Percentiles rank a stretch among this genome's conserved stretches.
phyloP scores from a whole-genome alignment of 2,113 vertebrate species.

The Bos javanicus region DNA sequence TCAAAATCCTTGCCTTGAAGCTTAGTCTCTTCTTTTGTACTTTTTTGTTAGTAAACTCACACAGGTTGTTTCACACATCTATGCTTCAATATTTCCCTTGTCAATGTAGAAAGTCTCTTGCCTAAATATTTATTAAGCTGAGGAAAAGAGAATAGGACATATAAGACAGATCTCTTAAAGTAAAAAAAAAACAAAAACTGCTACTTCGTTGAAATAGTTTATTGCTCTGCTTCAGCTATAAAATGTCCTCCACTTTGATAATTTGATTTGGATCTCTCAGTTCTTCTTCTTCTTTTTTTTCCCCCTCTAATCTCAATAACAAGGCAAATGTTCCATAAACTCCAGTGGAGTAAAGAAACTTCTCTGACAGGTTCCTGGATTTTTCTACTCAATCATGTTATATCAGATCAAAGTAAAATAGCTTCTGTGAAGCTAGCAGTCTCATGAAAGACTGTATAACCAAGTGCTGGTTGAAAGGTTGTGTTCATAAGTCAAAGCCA shows the following conservation, averaged over 20 bases:
- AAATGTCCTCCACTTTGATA: not conserved
- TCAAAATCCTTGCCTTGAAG: not conserved
- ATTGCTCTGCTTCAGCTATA: not conserved
- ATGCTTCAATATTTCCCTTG: not conserved
- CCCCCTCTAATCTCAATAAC: not conserved
- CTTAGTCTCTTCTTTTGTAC: not conserved
- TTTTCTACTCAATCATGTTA: not conserved
- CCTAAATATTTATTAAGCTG: conserved; percentile 10
- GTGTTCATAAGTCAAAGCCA: not conserved
- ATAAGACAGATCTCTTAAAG: not conserved
- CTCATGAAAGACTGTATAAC: not conserved
- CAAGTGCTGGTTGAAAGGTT: not conserved
- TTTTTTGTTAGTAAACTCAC: not conserved
- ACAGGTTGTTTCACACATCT: not conserved
- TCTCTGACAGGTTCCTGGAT: not conserved
- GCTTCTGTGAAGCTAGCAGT: not conserved
- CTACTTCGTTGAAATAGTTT: not conserved
- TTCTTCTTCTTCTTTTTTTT: not conserved
- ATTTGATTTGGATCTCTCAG: not conserved
- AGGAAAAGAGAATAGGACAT: not conserved
- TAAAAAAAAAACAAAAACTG: not conserved
- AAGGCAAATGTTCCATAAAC: conserved; percentile 30
- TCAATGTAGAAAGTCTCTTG: not conserved
- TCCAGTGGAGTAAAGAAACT: not conserved
- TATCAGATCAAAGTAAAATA: not conserved